A percentile compares a stretch with the other conserved stretches of the same genome.
These are phyloP conservation scores for Gerris buenoi DNA, from an alignment of 1,140 invertebrate genomes.

Conservation along the genomic window DNA sequence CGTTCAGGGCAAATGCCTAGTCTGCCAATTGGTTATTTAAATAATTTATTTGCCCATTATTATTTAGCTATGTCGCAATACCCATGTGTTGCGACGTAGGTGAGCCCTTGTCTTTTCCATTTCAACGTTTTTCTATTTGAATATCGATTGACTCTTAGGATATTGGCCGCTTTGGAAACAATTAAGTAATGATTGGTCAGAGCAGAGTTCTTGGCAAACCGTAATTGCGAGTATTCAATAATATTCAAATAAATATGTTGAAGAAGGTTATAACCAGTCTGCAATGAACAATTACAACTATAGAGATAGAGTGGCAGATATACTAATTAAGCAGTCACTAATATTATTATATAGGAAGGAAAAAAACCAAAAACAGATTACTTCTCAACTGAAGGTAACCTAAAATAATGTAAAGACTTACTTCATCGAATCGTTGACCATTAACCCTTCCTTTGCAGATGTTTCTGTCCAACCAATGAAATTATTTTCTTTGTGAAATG, in stretches of 20 bases:
- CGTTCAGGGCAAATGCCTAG: no score
- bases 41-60: no score
- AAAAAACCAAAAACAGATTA: neutral
- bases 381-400: neutral
- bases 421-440: slow-evolving; percentile 44
- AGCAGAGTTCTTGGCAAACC: no score
- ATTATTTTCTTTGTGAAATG: slow-evolving; percentile 40
- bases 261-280: neutral
- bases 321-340: neutral
- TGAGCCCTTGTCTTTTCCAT: no score
- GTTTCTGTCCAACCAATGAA: slow-evolving; percentile 46
- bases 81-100: no score
- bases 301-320: neutral
- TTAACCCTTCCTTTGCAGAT: slow-evolving; percentile 42
- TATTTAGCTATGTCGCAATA: no score
- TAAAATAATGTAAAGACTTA: slow-evolving; percentile 18
- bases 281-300: neutral
- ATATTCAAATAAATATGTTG: neutral
- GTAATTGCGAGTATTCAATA: no score
- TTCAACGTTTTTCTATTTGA: no score
- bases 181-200: no score
- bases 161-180: no score
- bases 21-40: no score
- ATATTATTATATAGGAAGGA: neutral
- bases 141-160: no score